Base-by-base conservation (phyloP, 1,140 invertebrate genomes). In the Ephestia elutella region DNA sequence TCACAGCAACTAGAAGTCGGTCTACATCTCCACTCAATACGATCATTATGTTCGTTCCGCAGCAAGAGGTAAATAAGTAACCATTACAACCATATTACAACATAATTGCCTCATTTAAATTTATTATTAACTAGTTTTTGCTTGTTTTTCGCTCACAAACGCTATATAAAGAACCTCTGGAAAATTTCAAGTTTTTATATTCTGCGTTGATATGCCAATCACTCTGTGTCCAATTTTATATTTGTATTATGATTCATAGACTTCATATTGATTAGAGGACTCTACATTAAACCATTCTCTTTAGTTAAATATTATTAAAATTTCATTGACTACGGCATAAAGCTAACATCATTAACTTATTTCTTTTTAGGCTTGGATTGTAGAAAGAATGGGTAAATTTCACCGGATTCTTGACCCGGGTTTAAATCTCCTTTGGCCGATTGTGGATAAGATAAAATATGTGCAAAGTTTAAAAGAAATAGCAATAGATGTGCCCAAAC, bases 401-500 rank as follows among this genome's bases (percentile, higher is more conserved):
- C 91, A 96, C 79, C 92, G 94, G 87, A 96, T 98, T 62, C 86
- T 99, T 28, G 94, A 98, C 51, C 98, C 98, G 38, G 99, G 99
- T 7, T 89, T 99, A 3, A 99, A 99, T 83, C 75, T 99, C 59
- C 87, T 99, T 10, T 91, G 98, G 63, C 99, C 99, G 5, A 86
- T 99, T 65, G 86, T 99, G 53, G 98, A 99, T 89, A 92, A 91
- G 86, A 94, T 99, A 8, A 98, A 96, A 90, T 99, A 99, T 91
- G 98, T 99, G 17, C 99, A 99, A 88, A 98, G 96, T 90, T 89
- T 99, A 7, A 99, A 99, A 88, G 99, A 99, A 96, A 97, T 99
- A 63, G 97, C 98, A 0, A 99, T 99, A 74, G 98, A 99, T 91
- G 97, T 99, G 55, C 98, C 99, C 0, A 95, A 99, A 83, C 99